Evolutionary conservation across 2,113 vertebrate genomes (phyloP).

Genomic region (Strigops habroptila): DNA sequence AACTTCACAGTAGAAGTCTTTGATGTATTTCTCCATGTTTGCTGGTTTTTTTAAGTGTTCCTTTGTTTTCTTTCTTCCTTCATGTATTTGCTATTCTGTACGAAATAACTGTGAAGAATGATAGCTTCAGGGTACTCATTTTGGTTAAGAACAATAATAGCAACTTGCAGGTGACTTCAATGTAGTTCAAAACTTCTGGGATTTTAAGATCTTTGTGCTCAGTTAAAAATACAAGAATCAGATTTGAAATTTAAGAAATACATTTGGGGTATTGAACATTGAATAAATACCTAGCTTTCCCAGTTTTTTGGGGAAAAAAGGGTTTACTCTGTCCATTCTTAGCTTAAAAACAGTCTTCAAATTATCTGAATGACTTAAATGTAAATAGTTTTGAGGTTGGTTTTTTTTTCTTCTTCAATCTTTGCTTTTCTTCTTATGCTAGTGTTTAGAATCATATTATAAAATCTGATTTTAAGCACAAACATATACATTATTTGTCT

Average conservation of each 20-base stretch:
- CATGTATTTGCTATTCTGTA: neutral
- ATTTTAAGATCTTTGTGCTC: neutral
- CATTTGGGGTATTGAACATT: neutral
- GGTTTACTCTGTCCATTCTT: neutral
- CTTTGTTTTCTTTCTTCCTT: neutral
- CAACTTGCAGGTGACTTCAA: neutral
- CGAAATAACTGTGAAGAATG: neutral
- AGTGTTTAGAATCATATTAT: neutral
- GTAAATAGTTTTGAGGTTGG: neutral
- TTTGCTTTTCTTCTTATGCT: neutral
- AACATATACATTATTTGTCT: neutral
- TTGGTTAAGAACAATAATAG: neutral
- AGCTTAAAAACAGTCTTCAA: neutral
- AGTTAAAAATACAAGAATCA: neutral
- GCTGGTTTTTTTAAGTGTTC: neutral
- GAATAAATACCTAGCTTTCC: neutral
- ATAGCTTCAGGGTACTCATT: neutral
- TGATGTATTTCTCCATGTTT: neutral
- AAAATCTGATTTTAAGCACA: neutral
- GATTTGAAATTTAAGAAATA: neutral
- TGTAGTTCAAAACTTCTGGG: neutral
- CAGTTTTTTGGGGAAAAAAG: too few relatives aligned
- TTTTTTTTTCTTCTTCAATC: neutral
- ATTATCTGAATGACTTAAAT: neutral
- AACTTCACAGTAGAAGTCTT: neutral